A percentile compares a stretch with the other conserved stretches of the same genome.
Evolutionary conservation across 2,797 vertebrate genomes (phyloP).

Genomic region (Saguinus oedipus): DNA sequence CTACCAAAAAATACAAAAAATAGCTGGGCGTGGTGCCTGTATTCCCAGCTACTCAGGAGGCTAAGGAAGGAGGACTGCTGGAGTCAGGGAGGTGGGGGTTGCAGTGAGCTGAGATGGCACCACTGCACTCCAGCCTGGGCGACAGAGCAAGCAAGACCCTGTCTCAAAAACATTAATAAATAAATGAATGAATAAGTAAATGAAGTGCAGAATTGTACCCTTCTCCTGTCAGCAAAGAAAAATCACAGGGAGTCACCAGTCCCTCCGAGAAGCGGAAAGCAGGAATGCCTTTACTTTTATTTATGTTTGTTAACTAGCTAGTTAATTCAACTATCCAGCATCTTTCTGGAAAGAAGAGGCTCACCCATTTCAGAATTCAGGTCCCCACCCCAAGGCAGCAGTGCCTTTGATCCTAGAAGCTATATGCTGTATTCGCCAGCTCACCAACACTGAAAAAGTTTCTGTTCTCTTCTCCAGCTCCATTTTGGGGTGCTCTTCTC

Average conservation of each 20-base stretch:
- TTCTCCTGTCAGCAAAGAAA: background rate
- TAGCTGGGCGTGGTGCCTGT: background rate
- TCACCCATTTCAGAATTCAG: background rate
- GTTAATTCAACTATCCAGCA: background rate
- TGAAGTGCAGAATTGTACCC: background rate
- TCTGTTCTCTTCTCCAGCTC: background rate
- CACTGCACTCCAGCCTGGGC: background rate
- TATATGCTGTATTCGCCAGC: background rate
- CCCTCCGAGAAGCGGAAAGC: background rate
- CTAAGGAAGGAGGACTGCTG: background rate
- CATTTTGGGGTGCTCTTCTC: background rate
- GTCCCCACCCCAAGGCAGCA: background rate
- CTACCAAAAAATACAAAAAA: background rate
- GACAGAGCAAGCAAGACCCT: background rate
- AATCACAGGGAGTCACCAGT: background rate
- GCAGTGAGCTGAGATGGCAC: background rate
- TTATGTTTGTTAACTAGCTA: background rate
- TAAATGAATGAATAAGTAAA: background rate
- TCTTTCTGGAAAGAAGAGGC: slow-evolving; percentile 9
- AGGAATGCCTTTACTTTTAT: background rate
- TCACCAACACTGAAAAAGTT: background rate
- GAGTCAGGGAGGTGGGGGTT: background rate
- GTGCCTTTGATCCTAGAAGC: background rate
- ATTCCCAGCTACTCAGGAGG: background rate
- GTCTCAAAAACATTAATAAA: background rate